phyloP scores from a whole-genome alignment of 2,888 invertebrate genomes.

The Autographa pulchrina region DNA sequence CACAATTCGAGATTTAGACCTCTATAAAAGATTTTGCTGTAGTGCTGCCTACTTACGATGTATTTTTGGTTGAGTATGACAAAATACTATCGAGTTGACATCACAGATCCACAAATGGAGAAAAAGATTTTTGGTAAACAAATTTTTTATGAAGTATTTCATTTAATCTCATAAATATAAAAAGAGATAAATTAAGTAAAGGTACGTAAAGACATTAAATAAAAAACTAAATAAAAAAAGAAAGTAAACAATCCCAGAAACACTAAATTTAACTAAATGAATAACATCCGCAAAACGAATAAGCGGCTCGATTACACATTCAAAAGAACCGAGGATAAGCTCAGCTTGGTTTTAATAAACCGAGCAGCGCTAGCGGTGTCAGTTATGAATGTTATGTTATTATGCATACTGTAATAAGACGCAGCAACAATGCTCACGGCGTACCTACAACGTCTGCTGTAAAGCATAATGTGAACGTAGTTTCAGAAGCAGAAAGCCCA shows the following conservation, averaged over 20 bases:
- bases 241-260: slow-evolving; percentile 25
- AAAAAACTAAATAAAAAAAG: background rate
- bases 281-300: slow-evolving; percentile 69
- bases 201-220: too few species aligned
- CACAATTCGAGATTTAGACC: slow-evolving; percentile 29
- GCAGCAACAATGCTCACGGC: slow-evolving; percentile 70
- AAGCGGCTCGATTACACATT: slow-evolving; percentile 75
- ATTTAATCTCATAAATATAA: background rate
- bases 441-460: slow-evolving; percentile 69
- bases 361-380: slow-evolving; percentile 70
- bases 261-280: slow-evolving; percentile 59
- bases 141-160: too few species aligned
- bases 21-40: slow-evolving; percentile 28
- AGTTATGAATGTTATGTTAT: slow-evolving; percentile 80
- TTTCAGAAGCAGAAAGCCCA: slow-evolving; percentile 81
- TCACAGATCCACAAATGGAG: too few species aligned
- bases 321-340: slow-evolving; percentile 71
- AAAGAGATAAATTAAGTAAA: background rate
- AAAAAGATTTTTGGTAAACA: too few species aligned
- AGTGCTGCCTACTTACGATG: slow-evolving; percentile 10
- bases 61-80: slow-evolving; percentile 1
- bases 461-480: slow-evolving; percentile 78
- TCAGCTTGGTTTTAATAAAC: slow-evolving; percentile 77
- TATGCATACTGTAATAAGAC: slow-evolving; percentile 78
- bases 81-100: background rate